Conservation (phyloP, 2,888 invertebrate species). For the Plebejus anna region DNA sequence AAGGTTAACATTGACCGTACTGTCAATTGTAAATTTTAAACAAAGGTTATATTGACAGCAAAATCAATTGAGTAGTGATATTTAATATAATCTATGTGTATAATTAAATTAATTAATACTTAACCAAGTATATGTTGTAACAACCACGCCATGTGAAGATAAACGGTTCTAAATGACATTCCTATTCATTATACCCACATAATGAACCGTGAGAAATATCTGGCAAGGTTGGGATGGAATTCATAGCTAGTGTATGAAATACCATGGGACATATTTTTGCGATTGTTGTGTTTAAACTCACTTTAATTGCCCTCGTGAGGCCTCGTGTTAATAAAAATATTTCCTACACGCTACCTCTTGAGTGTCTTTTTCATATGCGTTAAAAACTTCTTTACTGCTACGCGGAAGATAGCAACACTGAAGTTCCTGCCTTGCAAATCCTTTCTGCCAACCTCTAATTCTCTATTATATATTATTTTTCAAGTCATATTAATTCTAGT, state of each 20-base stretch:
- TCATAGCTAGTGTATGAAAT: not conserved
- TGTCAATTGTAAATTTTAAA: not conserved
- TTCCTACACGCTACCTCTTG: no score
- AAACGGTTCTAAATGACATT: conserved; percentile 16
- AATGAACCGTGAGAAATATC: conserved; percentile 22
- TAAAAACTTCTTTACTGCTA: no score
- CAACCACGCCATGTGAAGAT: conserved; percentile 2
- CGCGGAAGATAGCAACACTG: no score
- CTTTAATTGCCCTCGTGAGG: no score
- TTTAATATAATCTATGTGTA: not conserved
- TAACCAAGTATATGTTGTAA: not conserved
- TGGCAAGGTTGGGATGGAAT: not conserved
- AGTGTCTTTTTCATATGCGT: no score
- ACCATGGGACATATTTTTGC: not conserved
- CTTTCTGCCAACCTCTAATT: no score
- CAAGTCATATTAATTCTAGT: no score
- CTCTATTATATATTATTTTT: no score
- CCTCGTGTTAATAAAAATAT: no score
- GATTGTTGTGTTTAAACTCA: not conserved
- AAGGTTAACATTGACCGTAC: not conserved
- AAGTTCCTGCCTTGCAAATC: no score
- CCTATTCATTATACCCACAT: conserved; percentile 16
- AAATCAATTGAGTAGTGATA: not conserved
- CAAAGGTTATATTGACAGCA: not conserved
- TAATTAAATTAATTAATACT: not conserved